Percentiles rank a stretch among this genome's conserved stretches.
Evolutionary conservation across 2,113 vertebrate genomes (phyloP).

Genomic region (Ceyx cyanopectus): DNA sequence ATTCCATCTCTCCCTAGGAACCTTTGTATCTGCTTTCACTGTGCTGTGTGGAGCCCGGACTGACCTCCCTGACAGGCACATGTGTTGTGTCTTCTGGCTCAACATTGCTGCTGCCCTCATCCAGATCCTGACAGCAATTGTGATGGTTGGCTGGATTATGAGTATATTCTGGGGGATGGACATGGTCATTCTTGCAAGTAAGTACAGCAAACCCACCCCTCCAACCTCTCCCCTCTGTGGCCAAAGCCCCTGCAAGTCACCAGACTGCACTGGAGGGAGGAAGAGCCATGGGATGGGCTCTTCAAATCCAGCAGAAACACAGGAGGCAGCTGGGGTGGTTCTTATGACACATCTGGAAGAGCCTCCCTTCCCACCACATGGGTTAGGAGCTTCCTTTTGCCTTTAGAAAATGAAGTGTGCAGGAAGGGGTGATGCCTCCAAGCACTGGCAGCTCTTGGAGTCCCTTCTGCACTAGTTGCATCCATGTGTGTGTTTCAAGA

Average conservation of each 20-base stretch:
- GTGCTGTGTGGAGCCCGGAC: constrained; percentile 95
- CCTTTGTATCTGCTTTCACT: constrained; percentile 93
- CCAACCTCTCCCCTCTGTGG: accelerated
- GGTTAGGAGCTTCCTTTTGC: neutral
- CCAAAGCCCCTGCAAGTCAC: accelerated
- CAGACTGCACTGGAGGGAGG: neutral
- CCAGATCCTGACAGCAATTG: constrained; percentile 94
- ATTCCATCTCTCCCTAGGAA: constrained; percentile 79
- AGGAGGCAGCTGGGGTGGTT: neutral
- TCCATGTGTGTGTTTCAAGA: accelerated
- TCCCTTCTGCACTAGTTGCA: neutral
- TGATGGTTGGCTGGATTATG: constrained; percentile 99
- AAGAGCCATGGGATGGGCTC: neutral
- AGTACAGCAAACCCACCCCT: constrained; percentile 42
- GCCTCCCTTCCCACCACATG: neutral
- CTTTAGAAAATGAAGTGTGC: neutral
- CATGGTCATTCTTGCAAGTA: constrained; percentile 99
- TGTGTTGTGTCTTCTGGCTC: constrained; percentile 97
- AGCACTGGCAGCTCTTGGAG: neutral
- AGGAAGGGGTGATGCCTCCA: neutral
- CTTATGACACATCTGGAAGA: neutral
- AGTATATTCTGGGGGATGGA: constrained; percentile 99
- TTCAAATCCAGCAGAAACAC: neutral
- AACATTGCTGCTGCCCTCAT: constrained; percentile 95
- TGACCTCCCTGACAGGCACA: constrained; percentile 90